Conservation (phyloP, 2,797 vertebrate species). For the Alcedo quadribrachys region DNA sequence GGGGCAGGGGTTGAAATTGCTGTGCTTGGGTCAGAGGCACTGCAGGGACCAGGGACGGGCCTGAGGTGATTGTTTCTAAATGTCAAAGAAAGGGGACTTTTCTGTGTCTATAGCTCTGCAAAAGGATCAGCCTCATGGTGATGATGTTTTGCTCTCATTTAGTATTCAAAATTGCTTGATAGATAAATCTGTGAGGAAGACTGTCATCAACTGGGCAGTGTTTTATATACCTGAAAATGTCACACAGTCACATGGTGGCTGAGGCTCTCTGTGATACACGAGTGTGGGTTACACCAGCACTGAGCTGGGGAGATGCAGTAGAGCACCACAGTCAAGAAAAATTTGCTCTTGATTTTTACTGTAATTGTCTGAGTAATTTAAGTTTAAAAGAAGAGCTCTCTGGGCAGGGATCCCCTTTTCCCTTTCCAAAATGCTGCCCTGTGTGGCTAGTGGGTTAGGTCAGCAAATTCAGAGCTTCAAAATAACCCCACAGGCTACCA, state of each 20-base stretch:
- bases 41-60: background rate
- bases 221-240: background rate
- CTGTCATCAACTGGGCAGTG: background rate
- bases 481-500: background rate
- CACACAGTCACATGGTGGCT: background rate
- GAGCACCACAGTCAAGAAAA: background rate
- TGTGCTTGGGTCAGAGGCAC: background rate
- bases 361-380: background rate
- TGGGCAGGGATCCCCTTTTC: background rate
- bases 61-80: accelerated
- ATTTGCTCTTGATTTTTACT: background rate
- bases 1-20: background rate
- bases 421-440: background rate
- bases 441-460: background rate
- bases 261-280: background rate
- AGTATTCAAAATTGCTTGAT: background rate
- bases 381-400: background rate
- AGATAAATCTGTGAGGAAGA: background rate
- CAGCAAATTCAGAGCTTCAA: background rate
- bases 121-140: background rate
- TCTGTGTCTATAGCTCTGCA: background rate
- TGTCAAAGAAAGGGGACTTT: background rate
- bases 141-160: background rate
- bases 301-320: background rate
- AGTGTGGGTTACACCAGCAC: background rate